Evolutionary conservation across 2,888 invertebrate species (phyloP), one percentile per base, ranked within the genome.

Genomic region (Phanerotoma sp.): DNA sequence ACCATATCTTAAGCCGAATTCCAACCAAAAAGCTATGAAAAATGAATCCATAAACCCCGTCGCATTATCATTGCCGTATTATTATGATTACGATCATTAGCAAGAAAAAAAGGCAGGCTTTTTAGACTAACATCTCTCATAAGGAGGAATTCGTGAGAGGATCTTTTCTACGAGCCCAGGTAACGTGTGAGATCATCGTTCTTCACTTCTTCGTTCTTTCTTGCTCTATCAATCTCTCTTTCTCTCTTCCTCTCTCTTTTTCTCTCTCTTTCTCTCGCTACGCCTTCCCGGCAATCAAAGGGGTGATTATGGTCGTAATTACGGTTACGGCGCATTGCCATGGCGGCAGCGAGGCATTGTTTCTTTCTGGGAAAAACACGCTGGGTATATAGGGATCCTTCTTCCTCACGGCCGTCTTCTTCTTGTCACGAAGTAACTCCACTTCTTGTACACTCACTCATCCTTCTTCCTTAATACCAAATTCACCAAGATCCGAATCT

Each of bases 281-380:
- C 54, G 46, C 59, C 59, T 50, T 55, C 51, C 50, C 54, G 61
- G 62, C 65, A 71, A 70, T 70, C 67, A 66, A 62, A 67, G 61
- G 62, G 62, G 62, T 66, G 67, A 70, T 72, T 49, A 54, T 54
- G 62, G 57, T 65, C 56, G 68, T 72, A 72, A 71, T 72, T 72
- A 71, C 61, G 68, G 66, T 69, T 69, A 70, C 64, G 64, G 62
- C 62, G 66, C 64, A 66, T 66, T 67, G 65, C 67, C 64, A 58
- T 54, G 48, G 58, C 20, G 32, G 32, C 22, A 46, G 41, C 46
- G 22, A 54, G 46, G 58, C 65, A 71, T 70, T 72, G 70, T 70
- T 71, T 67, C 64, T 61, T 71, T 72, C 72, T 70, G 65, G 66
- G 72, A 72, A 72, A 69, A 60, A 21, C 40, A 33, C 30, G 40